A percentile compares a stretch with the other conserved stretches of the same genome.
Evolutionary conservation across 2,797 vertebrate species (phyloP).

Genomic region (Eulemur coronatus): DNA sequence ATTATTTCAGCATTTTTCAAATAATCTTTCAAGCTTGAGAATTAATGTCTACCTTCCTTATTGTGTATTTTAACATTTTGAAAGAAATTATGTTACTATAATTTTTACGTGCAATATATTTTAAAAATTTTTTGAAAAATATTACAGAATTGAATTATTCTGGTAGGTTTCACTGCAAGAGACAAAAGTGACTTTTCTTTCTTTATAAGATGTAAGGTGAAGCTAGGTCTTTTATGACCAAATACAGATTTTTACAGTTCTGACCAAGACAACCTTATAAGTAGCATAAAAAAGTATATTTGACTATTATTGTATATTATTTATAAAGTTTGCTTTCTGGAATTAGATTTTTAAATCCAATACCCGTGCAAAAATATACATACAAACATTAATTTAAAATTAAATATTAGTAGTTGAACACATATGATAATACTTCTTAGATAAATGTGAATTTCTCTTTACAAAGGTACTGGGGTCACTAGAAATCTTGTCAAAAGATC

Average conservation of each 20-base stretch:
- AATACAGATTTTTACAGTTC: not conserved
- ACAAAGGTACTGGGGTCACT: not conserved
- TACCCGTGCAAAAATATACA: not conserved
- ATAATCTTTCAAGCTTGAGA: not conserved
- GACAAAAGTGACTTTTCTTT: not conserved
- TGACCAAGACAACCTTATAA: not conserved
- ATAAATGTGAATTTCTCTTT: not conserved
- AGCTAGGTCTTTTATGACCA: not conserved
- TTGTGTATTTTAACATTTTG: not conserved
- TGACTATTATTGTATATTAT: not conserved
- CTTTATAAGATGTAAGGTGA: not conserved
- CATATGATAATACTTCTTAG: not conserved
- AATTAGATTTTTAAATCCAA: not conserved
- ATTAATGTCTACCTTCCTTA: not conserved
- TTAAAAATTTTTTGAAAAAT: constrained; percentile 7
- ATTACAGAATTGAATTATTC: not conserved
- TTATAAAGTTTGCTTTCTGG: not conserved
- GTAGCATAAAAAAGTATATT: not conserved
- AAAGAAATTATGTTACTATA: not conserved
- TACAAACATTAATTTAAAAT: not conserved
- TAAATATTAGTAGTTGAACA: not conserved
- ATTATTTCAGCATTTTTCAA: not conserved
- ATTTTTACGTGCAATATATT: constrained; percentile 13
- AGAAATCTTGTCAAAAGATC: not conserved
- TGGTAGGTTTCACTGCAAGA: not conserved